Evolutionary conservation across 2,113 vertebrate species (phyloP), one percentile per base, ranked within the genome.

Genomic region (Emydura subglobosa): DNA sequence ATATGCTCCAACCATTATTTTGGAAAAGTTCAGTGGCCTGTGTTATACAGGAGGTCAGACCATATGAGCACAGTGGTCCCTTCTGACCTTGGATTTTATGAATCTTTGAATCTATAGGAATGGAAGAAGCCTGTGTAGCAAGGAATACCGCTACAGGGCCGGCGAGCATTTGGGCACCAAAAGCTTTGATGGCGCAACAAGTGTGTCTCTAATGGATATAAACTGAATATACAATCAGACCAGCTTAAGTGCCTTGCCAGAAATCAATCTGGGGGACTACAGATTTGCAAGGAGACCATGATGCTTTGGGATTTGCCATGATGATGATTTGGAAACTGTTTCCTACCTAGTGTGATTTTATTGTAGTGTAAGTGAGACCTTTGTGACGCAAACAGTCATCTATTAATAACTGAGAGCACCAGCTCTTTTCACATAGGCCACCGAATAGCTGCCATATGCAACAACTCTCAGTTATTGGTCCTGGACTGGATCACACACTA

Each of bases 381-480:
- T 74, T 24, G 89, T 83, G 57, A 93, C 84, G 57, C 85, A 55
- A 27, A 14, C 55, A 86, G 81, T 92, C 95, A 82, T 90, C 91
- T 42, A 47, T 7, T 90, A 54, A 17, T 25, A 94, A 47, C 53
- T 91, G 91, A 92, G 93, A 34, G 57, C 94, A 87, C 25, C 74
- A 47, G 42, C 42, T 78, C 68, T 22, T 42, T 42, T 74, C 74
- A 27, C 74, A 76, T 76, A 47, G 81, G 88, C 27, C n/a, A 0
- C 0, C 5, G 78, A 92, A 92, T 39, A 87, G 85, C 88, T 90
- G 88, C 53, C 74, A 72, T 93, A 94, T 90, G 72, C 42, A 81
- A 78, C 78, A 57, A 74, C 81, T 95, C 88, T 94, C 31, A 96
- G 65, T 79, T 91, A 93, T 74, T 91, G 92, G 80, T n/a, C 79